Evolutionary conservation across 2,888 invertebrate genomes (phyloP).

Genomic region (Lymantria monacha): DNA sequence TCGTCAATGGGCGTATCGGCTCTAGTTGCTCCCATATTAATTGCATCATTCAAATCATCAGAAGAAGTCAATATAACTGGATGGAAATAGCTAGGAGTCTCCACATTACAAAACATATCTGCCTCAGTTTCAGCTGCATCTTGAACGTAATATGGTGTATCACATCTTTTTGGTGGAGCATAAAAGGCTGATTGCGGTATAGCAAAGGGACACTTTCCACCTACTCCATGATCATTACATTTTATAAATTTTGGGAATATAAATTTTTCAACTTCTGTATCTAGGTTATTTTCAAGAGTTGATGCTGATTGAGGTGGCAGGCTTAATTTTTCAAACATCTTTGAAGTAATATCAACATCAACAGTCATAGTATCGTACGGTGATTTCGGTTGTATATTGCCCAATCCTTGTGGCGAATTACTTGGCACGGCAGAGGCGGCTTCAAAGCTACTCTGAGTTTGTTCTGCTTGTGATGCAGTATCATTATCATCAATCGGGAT

Average conservation of each 20-base stretch:
- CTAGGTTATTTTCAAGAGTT: not conserved
- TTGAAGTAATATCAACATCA: not conserved
- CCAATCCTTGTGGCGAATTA: not conserved
- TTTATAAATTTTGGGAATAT: not conserved
- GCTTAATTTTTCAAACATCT: not conserved
- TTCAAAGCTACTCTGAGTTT: not conserved
- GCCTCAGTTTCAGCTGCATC: not conserved
- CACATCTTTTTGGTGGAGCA: not conserved
- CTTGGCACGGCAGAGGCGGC: not conserved
- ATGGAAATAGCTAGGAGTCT: too few species aligned
- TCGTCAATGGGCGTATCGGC: too few species aligned
- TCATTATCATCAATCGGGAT: not conserved
- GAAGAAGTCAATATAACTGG: too few species aligned
- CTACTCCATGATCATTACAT: constrained; percentile 1
- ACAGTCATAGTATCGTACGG: not conserved
- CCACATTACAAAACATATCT: too few species aligned
- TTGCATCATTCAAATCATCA: too few species aligned
- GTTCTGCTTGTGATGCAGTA: not conserved
- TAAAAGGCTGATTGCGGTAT: not conserved
- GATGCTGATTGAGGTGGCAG: not conserved
- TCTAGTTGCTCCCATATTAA: too few species aligned
- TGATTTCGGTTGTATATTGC: not conserved
- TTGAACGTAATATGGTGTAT: not conserved
- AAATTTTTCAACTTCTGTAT: not conserved
- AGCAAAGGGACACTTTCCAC: not conserved